These are phyloP conservation scores for Lophotis ruficrista DNA, from an alignment of 2,113 vertebrate genomes.

Conservation along the genomic window DNA sequence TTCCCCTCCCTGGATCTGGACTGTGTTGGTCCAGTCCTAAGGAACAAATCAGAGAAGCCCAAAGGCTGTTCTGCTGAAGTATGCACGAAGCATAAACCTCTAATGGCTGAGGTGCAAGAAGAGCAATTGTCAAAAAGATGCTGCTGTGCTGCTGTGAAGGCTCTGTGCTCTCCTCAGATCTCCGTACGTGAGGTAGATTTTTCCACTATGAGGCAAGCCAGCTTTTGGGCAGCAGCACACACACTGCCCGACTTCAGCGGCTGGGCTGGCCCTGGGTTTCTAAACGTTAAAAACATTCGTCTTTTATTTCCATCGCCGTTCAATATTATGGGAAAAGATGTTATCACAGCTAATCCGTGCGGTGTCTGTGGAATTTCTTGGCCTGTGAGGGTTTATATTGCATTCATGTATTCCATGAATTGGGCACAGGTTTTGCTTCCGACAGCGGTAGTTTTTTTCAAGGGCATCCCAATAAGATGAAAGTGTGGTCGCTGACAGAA, in stretches of 20 bases:
- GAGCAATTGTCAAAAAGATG: background rate
- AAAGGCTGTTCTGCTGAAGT: background rate
- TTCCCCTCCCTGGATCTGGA: background rate
- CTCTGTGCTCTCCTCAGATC: background rate
- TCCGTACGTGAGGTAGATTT: rapidly evolving
- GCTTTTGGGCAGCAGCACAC: background rate
- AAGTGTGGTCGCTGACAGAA: constrained; percentile 58
- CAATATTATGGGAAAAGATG: constrained; percentile 58
- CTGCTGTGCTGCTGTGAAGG: background rate
- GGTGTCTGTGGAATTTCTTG: constrained; percentile 68
- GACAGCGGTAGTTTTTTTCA: constrained; percentile 37
- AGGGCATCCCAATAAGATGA: constrained; percentile 66
- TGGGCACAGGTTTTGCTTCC: constrained; percentile 53
- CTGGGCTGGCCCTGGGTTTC: background rate
- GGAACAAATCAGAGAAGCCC: background rate
- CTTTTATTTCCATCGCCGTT: constrained; percentile 9
- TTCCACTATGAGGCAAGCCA: background rate
- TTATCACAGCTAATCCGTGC: constrained; percentile 62
- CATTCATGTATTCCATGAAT: constrained; percentile 67
- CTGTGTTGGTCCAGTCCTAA: background rate
- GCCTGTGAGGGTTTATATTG: constrained; percentile 49
- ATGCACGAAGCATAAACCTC: background rate
- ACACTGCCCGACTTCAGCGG: background rate
- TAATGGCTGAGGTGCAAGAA: background rate
- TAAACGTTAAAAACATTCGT: background rate